Evolutionary conservation across 2,113 vertebrate genomes (phyloP), one percentile per base, ranked within the genome.

Genomic region (Thunnus maccoyii): DNA sequence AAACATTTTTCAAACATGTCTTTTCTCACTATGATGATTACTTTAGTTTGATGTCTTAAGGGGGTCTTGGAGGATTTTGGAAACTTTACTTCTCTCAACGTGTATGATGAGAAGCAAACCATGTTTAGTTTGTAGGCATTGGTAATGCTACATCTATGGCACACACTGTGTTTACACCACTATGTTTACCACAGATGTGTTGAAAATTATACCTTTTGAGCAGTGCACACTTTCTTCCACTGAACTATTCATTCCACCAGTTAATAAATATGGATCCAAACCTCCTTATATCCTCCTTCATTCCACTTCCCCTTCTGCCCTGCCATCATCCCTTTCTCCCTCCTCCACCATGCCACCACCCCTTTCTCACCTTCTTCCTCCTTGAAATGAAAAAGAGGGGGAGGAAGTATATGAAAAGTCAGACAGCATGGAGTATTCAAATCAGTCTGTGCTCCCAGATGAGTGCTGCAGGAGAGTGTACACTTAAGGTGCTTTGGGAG

Each of bases 401-500:
- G 46, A 0, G 5, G 4, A 41, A 55, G 20, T 27, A 51, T 44
- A 17, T 36, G 22, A 78, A 52, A 75, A 78, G 56, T 10, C 69
- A 50, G 72, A 52, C 67, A 69, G 60, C 55, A 32, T 47, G 62
- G 48, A 52, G 36, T 78, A 76, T 83, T 86, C 46, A 83, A 85
- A 85, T 82, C 50, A 78, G 63, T 27, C 54, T 18, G 52, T 46
- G 66, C 71, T 63, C 64, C 22, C 0, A 22, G 74, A 36, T 52
- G 27, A 67, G 61, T 48, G 71, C 67, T 76, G 20, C 67, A 76
- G 58, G 15, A 83, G 70, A 66, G 70, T 16, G 65, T 72, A 71
- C 52, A 72, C 73, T 79, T 63, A 51, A 76, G 70, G 72, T 66
- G 73, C 73, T 87, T 75, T 72, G 80, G 61, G 64, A 63, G 52